phyloP scores from a whole-genome alignment of 1,140 invertebrate genomes.

The Pogonognathellus flavescens region DNA sequence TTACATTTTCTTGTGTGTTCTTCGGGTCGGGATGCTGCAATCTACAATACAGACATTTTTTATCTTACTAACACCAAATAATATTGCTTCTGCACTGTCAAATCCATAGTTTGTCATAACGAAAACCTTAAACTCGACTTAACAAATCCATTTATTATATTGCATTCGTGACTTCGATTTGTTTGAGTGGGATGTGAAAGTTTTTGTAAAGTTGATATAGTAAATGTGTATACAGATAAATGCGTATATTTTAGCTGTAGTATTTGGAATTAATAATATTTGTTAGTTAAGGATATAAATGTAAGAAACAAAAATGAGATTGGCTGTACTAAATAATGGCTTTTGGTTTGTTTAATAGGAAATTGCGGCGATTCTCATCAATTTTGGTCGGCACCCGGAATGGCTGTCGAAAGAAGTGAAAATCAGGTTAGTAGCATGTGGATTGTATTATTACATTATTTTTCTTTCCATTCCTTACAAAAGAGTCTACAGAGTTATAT shows the following conservation, averaged over 20 bases:
- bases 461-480: not conserved
- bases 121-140: too few relatives aligned
- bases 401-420: constrained; percentile 98
- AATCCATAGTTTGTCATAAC: not conserved
- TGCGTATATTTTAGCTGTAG: not conserved
- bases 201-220: not conserved
- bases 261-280: constrained; percentile 22
- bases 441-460: constrained; percentile 58
- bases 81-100: not conserved
- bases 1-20: too few relatives aligned
- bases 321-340: constrained; percentile 1
- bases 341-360: constrained; percentile 77
- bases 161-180: not conserved
- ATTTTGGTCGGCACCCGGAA: constrained; percentile 94
- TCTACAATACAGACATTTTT: too few relatives aligned
- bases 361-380: constrained; percentile 96
- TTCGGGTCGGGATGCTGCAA: too few relatives aligned
- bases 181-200: not conserved
- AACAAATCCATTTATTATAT: too few relatives aligned
- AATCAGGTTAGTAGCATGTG: constrained; percentile 81
- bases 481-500: constrained; percentile 9
- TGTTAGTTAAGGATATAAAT: not conserved
- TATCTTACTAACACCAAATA: too few relatives aligned
- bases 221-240: constrained; percentile 1
- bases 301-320: constrained; percentile 24